Percentiles rank a stretch among this genome's conserved stretches.
Conservation (phyloP, 2,113 vertebrate genomes). For the Jacana jacana region DNA sequence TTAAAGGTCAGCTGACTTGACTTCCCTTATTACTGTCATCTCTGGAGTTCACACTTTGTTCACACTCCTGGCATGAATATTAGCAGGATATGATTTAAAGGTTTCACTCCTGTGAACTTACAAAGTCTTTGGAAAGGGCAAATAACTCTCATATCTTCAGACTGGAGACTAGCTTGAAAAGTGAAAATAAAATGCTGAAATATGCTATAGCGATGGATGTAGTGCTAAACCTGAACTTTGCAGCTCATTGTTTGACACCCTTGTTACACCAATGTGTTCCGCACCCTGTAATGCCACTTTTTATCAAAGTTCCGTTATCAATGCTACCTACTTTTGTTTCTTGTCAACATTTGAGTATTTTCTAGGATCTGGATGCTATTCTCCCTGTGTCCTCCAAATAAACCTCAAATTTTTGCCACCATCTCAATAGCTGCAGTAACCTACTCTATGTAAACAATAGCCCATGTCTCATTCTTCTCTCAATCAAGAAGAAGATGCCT, state of each 20-base stretch:
- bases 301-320: not conserved
- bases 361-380: not conserved
- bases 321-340: not conserved
- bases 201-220: not conserved
- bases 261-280: not conserved
- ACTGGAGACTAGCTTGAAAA: not conserved
- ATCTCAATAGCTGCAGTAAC: not conserved
- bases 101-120: not conserved
- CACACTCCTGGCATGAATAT: not conserved
- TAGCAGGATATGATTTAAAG: constrained; percentile 8
- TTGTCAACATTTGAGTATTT: not conserved
- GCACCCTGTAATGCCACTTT: not conserved
- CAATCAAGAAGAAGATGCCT: not conserved
- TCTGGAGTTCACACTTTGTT: constrained; percentile 15
- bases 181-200: not conserved
- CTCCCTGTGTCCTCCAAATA: not conserved
- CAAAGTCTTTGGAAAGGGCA: not conserved
- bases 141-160: not conserved
- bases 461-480: not conserved
- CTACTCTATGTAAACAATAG: not conserved
- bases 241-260: not conserved
- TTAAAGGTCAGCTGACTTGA: constrained; percentile 14
- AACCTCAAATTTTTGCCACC: not conserved
- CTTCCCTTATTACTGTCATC: not conserved
- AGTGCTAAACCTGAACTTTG: not conserved